Percentiles rank a stretch among this genome's conserved stretches.
These are phyloP conservation scores for Cephalopachus bancanus DNA, from an alignment of 2,797 vertebrate genomes.

Conservation along the genomic window DNA sequence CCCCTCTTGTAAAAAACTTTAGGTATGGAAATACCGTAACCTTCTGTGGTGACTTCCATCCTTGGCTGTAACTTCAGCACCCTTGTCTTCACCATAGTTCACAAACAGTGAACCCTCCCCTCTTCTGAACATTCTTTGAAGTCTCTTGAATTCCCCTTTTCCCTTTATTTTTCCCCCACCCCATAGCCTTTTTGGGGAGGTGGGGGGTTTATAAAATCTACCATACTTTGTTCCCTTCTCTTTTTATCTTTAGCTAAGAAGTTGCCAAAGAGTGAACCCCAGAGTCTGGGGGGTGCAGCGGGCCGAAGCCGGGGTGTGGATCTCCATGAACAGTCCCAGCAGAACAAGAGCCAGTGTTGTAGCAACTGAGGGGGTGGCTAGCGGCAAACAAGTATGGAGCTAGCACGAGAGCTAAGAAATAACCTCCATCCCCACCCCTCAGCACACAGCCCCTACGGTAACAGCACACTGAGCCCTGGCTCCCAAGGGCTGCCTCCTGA, in stretches of 20 bases:
- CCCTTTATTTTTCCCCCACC: background rate
- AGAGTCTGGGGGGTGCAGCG: constrained; percentile 86
- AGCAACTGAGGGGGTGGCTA: constrained; percentile 88
- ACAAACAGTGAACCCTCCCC: background rate
- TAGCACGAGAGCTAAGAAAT: constrained; percentile 86
- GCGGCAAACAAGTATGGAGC: constrained; percentile 74
- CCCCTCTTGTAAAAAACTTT: background rate
- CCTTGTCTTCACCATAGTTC: background rate
- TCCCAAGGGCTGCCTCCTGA: constrained; percentile 83
- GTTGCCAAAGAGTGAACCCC: constrained; percentile 91
- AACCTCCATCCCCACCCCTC: constrained; percentile 87
- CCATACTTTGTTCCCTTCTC: constrained; percentile 54
- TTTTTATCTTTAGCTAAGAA: constrained; percentile 89
- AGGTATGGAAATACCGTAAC: constrained; percentile 30
- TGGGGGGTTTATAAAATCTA: constrained; percentile 36
- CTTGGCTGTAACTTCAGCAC: constrained; percentile 10
- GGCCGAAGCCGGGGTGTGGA: constrained; percentile 89
- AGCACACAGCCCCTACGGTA: constrained; percentile 84
- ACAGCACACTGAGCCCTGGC: constrained; percentile 85
- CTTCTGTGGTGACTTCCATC: background rate
- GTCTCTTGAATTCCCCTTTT: background rate
- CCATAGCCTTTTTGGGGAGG: background rate
- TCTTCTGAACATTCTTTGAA: constrained; percentile 42
- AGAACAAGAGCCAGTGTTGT: constrained; percentile 91
- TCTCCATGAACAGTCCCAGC: constrained; percentile 91